A percentile compares a stretch with the other conserved stretches of the same genome.
These are phyloP conservation scores for Tetheella fluctuosa DNA, from an alignment of 2,888 invertebrate genomes.

Conservation along the genomic window DNA sequence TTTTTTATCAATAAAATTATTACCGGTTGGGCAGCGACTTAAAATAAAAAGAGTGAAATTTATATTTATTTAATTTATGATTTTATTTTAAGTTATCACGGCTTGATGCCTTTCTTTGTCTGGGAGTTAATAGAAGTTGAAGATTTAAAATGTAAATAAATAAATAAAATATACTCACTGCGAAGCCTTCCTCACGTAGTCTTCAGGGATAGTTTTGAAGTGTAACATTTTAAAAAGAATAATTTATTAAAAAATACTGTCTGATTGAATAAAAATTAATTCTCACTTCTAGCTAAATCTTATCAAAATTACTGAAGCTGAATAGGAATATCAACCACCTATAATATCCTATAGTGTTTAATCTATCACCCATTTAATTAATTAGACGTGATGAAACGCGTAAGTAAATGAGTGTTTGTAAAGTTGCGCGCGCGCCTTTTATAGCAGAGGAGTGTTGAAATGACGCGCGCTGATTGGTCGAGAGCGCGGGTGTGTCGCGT, in stretches of 20 bases:
- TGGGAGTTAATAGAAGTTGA: not conserved
- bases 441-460: slow-evolving; percentile 66
- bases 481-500: slow-evolving; percentile 76
- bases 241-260: slow-evolving; percentile 45
- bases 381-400: slow-evolving; percentile 33
- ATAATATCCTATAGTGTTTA: slow-evolving; percentile 73
- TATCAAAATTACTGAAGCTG: slow-evolving; percentile 81
- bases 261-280: slow-evolving; percentile 33
- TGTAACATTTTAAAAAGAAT: slow-evolving; percentile 69
- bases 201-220: slow-evolving; percentile 69
- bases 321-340: slow-evolving; percentile 82
- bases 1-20: too few relatives aligned
- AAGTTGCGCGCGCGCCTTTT: slow-evolving; percentile 57
- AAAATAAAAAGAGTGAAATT: too few relatives aligned
- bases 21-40: too few relatives aligned
- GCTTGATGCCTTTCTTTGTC: not conserved
- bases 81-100: too few relatives aligned
- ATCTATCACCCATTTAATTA: slow-evolving; percentile 80
- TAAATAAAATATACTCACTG: slow-evolving; percentile 60
- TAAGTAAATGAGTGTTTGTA: slow-evolving; percentile 42
- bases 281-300: slow-evolving; percentile 50
- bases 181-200: slow-evolving; percentile 68
- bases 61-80: too few relatives aligned
- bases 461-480: slow-evolving; percentile 67
- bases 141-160: slow-evolving; percentile 14